Evolutionary conservation across 2,797 vertebrate genomes (phyloP).

Genomic region (Poeciliopsis turneri): DNA sequence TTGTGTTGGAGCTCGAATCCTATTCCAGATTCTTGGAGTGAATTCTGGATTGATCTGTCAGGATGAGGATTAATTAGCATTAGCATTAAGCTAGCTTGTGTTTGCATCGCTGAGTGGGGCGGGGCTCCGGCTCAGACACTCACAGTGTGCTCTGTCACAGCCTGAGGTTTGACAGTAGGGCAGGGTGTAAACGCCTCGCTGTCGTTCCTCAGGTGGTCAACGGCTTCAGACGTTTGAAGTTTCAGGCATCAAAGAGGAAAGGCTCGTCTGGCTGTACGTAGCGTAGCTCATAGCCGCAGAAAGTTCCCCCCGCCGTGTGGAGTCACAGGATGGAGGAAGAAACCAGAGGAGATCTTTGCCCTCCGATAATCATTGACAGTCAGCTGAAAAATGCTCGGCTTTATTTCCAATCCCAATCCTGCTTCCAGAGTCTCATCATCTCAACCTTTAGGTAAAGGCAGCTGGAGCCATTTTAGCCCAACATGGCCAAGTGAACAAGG

Average conservation of each 20-base stretch:
- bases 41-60: slow-evolving; percentile 25
- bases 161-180: slow-evolving; percentile 38
- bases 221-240: slow-evolving; percentile 58
- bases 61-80: slow-evolving; percentile 19
- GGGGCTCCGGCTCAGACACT: neutral
- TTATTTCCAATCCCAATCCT: slow-evolving; percentile 25
- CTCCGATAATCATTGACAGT: slow-evolving; percentile 59
- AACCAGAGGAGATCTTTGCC: slow-evolving; percentile 48
- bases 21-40: slow-evolving; percentile 57
- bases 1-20: slow-evolving; percentile 42
- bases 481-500: slow-evolving; percentile 51
- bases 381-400: slow-evolving; percentile 33
- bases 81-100: slow-evolving; percentile 30
- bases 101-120: slow-evolving; percentile 18
- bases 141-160: neutral
- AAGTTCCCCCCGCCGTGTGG: slow-evolving; percentile 19
- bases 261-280: slow-evolving; percentile 30
- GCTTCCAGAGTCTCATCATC: slow-evolving; percentile 68
- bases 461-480: slow-evolving; percentile 66
- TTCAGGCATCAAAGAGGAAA: slow-evolving; percentile 51
- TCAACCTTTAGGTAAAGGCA: slow-evolving; percentile 62
- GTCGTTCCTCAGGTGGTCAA: slow-evolving; percentile 50
- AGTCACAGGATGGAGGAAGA: slow-evolving; percentile 40
- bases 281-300: slow-evolving; percentile 37
- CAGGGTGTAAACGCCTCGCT: slow-evolving; percentile 31